Base-by-base conservation (phyloP, 1,140 invertebrate species). In the Hestina assimilis region DNA sequence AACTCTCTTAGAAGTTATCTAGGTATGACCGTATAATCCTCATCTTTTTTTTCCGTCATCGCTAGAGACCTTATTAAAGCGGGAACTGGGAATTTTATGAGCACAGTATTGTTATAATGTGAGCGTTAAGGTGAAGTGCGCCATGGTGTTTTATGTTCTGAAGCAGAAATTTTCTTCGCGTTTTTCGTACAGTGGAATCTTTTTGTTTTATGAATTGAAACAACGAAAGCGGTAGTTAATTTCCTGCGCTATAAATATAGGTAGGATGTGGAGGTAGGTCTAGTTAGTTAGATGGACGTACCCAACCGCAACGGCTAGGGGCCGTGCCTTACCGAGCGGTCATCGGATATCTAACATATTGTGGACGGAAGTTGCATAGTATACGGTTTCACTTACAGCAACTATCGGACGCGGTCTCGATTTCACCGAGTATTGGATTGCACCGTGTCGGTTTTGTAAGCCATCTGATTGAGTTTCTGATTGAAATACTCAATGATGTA, bases 291-390 rank as follows among this genome's bases (percentile, higher is more conserved):
- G 60, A 63, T 72, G 69, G 76, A 77, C 70, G 68, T 64, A 53
- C 53, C 51, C 63, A 57, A 81, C 82, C 79, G 48, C 82, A 82
- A 63, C 57, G 50, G 50, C 56, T 52, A 35, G 55, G 59, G 29
- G 31, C 63, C 48, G 65, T 69, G 55, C 64, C 65, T 61, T 76
- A 75, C 68, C 72, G 62, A 67, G 38, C 67, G 60, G 79, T 73
- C 75, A 84, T 80, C 64, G 78, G 79, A 86, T 83, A 86, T 70
- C 78, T 74, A 78, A 70, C 75, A 73, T 74, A 69, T 68, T 72
- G 69, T 78, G 72, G 80, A 77, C 83, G 82, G 83, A 87, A 87
- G 82, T 85, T 72, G 75, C 78, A 72, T 69, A 81, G 82, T 80
- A 80, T 83, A 79, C 75, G 79, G 81, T 87, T 87, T 82, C 83